A percentile compares a stretch with the other conserved stretches of the same genome.
phyloP scores from a whole-genome alignment of 1,140 invertebrate genomes.

The Zaprionus inermis region DNA sequence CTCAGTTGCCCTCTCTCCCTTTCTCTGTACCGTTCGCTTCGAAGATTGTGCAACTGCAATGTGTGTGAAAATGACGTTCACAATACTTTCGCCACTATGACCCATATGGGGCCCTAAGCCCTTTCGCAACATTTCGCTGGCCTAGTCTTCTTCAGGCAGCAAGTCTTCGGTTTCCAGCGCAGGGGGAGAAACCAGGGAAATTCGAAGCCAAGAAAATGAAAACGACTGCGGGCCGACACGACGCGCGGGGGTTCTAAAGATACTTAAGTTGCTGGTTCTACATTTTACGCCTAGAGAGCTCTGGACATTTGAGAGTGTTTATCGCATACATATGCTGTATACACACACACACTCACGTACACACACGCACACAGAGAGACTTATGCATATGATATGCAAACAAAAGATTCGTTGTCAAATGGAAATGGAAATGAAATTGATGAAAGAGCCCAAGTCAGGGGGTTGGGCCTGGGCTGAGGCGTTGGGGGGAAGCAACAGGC shows the following conservation, averaged over 20 bases:
- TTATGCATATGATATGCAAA: conserved; percentile 9
- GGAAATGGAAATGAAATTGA: conserved; percentile 7
- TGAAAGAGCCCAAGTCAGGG: not conserved
- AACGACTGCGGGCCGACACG: conserved; percentile 49
- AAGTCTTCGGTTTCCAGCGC: conserved; percentile 8
- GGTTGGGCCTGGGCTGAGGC: not conserved
- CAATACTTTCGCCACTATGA: not conserved
- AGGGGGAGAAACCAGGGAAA: conserved; percentile 35
- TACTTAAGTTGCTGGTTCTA: conserved; percentile 5
- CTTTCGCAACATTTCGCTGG: not conserved
- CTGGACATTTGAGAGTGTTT: conserved; percentile 8
- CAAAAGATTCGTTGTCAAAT: not conserved
- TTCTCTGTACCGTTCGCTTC: not conserved
- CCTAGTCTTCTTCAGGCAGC: not conserved
- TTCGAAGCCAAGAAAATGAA: conserved; percentile 56
- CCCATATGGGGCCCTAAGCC: not conserved
- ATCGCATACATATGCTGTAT: conserved; percentile 2
- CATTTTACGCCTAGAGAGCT: not conserved
- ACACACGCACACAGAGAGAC: conserved; percentile 25
- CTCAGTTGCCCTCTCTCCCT: too few relatives aligned
- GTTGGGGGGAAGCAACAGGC: not conserved
- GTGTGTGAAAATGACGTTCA: too few relatives aligned
- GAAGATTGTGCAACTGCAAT: not conserved
- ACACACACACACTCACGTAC: not conserved
- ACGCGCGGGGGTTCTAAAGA: conserved; percentile 17